A percentile compares a stretch with the other conserved stretches of the same genome.
Conservation (phyloP, 2,113 vertebrate genomes). For the Electrona antarctica region DNA sequence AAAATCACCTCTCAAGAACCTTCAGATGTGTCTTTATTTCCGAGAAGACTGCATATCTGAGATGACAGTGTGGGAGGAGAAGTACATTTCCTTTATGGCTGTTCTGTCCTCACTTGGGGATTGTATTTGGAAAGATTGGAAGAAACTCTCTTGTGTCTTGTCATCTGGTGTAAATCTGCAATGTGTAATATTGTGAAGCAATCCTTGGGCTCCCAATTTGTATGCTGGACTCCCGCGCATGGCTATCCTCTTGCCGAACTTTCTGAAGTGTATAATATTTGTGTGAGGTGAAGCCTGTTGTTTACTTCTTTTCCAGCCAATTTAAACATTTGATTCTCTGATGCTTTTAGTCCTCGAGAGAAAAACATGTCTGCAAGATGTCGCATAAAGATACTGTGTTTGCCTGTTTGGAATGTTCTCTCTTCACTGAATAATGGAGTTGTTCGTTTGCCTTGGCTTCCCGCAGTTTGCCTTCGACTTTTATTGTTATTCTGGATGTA, state of each 20-base stretch:
- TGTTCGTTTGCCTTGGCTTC: conserved; percentile 49
- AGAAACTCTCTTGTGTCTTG: not conserved
- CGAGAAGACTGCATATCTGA: not conserved
- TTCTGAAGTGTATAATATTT: conserved; percentile 49
- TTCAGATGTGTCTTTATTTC: not conserved
- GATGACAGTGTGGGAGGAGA: not conserved
- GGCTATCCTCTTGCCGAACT: conserved; percentile 39
- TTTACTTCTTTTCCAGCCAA: conserved; percentile 54
- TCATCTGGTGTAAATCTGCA: conserved; percentile 1
- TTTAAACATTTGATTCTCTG: conserved; percentile 62
- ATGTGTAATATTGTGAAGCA: conserved; percentile 12
- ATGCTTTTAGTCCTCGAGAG: conserved; percentile 51
- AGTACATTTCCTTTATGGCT: conserved; percentile 2
- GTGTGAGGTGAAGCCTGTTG: conserved; percentile 42
- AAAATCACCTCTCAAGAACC: not conserved
- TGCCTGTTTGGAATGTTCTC: conserved; percentile 44
- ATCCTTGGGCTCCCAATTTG: conserved; percentile 37
- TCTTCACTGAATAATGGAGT: conserved; percentile 50
- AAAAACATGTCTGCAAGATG: conserved; percentile 54
- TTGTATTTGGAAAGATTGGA: not conserved
- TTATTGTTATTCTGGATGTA: conserved; percentile 30
- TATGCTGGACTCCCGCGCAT: conserved; percentile 13
- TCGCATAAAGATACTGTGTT: conserved; percentile 30
- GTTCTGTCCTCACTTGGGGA: not conserved
- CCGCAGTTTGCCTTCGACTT: conserved; percentile 47